These are phyloP conservation scores for Lontra canadensis DNA, from an alignment of 2,113 vertebrate genomes.

Conservation along the genomic window DNA sequence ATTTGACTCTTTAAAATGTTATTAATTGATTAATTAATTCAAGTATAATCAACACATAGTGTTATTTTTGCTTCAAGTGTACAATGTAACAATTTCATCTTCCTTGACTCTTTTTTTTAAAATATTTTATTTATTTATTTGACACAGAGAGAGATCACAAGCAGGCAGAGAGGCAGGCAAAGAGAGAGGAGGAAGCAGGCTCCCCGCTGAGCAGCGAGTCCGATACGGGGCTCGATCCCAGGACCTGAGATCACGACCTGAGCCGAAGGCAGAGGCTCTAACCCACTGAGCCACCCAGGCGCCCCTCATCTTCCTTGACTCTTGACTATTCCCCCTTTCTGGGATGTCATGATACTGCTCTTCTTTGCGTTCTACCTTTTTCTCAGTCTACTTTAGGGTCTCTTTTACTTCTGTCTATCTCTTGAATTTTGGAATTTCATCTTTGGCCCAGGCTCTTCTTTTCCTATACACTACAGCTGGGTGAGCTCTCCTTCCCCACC, in stretches of 20 bases:
- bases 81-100: not conserved
- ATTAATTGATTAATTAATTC: not conserved
- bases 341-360: not conserved
- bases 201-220: no score
- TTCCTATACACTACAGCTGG: not conserved
- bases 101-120: not conserved
- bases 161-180: no score
- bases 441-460: not conserved
- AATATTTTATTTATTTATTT: no score
- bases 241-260: no score
- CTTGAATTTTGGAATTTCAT: constrained; percentile 1
- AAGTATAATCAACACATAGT: not conserved
- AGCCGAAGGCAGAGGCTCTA: no score
- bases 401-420: not conserved
- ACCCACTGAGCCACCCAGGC: no score
- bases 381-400: not conserved
- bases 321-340: not conserved
- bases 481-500: not conserved
- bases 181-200: no score
- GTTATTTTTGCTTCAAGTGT: not conserved
- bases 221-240: no score
- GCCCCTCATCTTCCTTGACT: not conserved
- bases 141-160: no score
- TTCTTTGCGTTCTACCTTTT: not conserved
- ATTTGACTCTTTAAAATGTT: not conserved